Percentiles rank a stretch among this genome's conserved stretches.
phyloP scores from a whole-genome alignment of 2,113 vertebrate genomes.

The Amazona guildingii region DNA sequence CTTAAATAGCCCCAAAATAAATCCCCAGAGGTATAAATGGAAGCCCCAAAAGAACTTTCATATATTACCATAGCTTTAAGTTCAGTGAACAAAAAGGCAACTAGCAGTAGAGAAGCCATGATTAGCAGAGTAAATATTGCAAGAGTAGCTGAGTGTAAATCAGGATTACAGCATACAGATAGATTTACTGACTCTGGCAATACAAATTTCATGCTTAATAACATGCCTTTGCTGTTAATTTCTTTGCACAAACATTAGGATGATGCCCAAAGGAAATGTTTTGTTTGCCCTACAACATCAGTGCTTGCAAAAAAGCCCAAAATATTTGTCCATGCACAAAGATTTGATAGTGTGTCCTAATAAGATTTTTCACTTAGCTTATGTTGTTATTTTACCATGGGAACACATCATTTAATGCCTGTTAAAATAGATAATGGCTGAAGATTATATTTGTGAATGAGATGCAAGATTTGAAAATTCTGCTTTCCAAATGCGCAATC shows the following conservation, averaged over 20 bases:
- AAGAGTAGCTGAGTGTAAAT: neutral
- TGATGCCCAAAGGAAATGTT: neutral
- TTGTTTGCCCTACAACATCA: neutral
- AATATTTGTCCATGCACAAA: neutral
- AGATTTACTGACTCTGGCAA: neutral
- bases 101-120: neutral
- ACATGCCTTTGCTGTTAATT: neutral
- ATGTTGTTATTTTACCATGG: neutral
- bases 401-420: neutral
- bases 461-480: neutral
- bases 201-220: neutral
- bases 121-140: neutral
- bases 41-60: neutral
- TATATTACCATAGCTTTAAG: neutral
- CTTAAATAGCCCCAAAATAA: neutral
- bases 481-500: neutral
- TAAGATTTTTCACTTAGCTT: neutral
- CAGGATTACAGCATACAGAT: neutral
- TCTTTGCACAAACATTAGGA: neutral
- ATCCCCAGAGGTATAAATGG: neutral
- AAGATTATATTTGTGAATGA: neutral
- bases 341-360: neutral
- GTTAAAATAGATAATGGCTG: neutral
- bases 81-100: neutral
- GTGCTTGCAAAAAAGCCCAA: neutral